Evolutionary conservation across 2,113 vertebrate species (phyloP), one percentile per base, ranked within the genome.

Genomic region (Mixornis gularis): DNA sequence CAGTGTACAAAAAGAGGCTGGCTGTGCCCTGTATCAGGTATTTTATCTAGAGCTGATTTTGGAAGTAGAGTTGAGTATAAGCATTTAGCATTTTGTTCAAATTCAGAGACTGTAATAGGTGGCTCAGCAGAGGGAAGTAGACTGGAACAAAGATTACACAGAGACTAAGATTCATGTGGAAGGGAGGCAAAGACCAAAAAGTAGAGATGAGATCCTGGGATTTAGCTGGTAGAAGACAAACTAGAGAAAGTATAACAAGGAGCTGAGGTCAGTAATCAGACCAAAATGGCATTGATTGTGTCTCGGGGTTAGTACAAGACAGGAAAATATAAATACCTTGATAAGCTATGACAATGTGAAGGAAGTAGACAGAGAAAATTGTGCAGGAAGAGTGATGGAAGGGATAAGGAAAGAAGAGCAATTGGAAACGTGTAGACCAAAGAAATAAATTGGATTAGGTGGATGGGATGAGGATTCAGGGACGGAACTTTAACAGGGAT

Each of bases 381-480:
- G 29, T 4, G 2, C 34, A 58, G 51, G 12, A 80, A 65, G 55
- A 76, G 22, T 72, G 44, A 65, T 22, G 36, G 32, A 72, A 78
- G 4, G 10, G 14, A 25, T 40, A 36, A 82, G 30, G 29, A 49
- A 65, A 74, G 52, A 82, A 55, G 29, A 81, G 9, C 8, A 76
- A n/a, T n/a, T 22, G 36, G 44, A 82, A 38, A 82, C n/a, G n/a
- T 3, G 10, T 68, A 41, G 69, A 79, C 0, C 0, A 72, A 85
- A 41, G 27, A 64, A 40, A 64, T 5, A 46, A 20, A 79, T 24
- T n/a, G 10, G 32, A 46, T 49, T 17, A 85, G 40, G 32, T 51
- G 14, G 17, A 40, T 43, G 8, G 8, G 22, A 48, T 59, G 30
- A 80, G 29, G 80, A 73, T 72, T 72, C 46, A 53, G 49, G 17